Conservation (phyloP, 2,888 invertebrate genomes). For the Gryllus longicercus region DNA sequence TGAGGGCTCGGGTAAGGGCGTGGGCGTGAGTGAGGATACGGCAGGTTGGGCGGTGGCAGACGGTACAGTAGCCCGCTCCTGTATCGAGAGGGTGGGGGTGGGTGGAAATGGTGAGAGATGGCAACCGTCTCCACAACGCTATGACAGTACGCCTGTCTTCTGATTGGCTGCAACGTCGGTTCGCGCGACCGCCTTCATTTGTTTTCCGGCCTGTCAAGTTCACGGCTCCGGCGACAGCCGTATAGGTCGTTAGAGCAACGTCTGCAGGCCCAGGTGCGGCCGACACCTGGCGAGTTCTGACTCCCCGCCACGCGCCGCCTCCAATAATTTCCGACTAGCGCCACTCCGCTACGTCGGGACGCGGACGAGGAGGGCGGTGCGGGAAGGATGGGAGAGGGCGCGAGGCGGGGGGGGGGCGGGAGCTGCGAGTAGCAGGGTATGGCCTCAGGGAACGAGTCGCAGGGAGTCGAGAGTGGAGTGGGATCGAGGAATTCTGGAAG, state of each 20-base stretch:
- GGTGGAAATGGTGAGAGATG: neutral
- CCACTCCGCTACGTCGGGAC: neutral
- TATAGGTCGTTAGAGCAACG: constrained; percentile 8
- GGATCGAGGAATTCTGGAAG: neutral
- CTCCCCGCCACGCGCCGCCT: neutral
- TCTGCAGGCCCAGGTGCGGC: neutral
- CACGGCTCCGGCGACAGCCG: neutral
- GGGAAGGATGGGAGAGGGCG: neutral
- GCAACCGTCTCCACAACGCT: neutral
- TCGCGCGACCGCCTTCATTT: constrained; percentile 9
- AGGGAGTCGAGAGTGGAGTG: neutral
- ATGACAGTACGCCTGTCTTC: neutral
- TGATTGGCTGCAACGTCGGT: constrained; percentile 17
- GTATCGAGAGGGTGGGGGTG: neutral
- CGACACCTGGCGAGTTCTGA: neutral
- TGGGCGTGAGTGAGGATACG: neutral
- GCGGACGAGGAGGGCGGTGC: neutral
- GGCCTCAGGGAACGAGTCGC: too few species aligned
- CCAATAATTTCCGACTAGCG: neutral
- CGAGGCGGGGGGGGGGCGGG: neutral
- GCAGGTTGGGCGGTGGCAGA: too few species aligned
- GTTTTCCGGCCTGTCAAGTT: constrained; percentile 4
- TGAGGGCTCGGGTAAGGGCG: neutral
- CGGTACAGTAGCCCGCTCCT: too few species aligned
- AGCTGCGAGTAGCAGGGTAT: too few species aligned